A percentile compares a stretch with the other conserved stretches of the same genome.
Conservation (phyloP, 2,888 invertebrate species). For the Agapostemon virescens region DNA sequence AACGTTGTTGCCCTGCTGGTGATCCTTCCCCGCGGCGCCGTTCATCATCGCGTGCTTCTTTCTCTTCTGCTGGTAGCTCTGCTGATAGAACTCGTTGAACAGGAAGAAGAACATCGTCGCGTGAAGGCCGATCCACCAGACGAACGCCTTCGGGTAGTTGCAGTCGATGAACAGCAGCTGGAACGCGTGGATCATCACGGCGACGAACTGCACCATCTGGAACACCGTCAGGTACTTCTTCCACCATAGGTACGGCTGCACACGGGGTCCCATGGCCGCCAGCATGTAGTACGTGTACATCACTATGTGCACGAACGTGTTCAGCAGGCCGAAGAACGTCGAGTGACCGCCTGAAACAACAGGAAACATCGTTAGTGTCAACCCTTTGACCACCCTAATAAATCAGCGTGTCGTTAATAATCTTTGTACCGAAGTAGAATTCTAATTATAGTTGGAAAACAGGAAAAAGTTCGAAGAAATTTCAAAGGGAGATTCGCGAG, state of each 20-base stretch:
- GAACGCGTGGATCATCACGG: constrained; percentile 95
- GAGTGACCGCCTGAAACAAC: constrained; percentile 89
- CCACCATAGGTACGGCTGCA: constrained; percentile 96
- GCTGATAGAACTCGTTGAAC: constrained; percentile 96
- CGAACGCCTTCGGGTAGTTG: constrained; percentile 95
- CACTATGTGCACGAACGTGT: constrained; percentile 97
- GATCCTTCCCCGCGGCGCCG: constrained; percentile 62
- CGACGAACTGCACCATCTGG: constrained; percentile 95
- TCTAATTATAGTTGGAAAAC: no score
- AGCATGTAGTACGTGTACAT: constrained; percentile 98
- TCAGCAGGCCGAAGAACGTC: constrained; percentile 96
- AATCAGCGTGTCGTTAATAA: no score
- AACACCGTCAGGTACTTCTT: constrained; percentile 95
- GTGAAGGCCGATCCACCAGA: constrained; percentile 97
- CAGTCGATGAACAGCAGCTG: constrained; percentile 94
- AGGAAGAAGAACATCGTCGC: constrained; percentile 97
- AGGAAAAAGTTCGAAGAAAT: no score
- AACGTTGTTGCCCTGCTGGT: constrained; percentile 59
- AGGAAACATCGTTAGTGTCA: neutral
- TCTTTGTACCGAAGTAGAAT: no score
- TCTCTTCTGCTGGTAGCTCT: constrained; percentile 83
- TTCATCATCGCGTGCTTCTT: constrained; percentile 71
- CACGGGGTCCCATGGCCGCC: constrained; percentile 93
- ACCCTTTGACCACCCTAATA: no score
- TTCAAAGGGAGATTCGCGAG: no score